Conservation (phyloP, 2,797 vertebrate species). For the Hemibagrus guttatus region DNA sequence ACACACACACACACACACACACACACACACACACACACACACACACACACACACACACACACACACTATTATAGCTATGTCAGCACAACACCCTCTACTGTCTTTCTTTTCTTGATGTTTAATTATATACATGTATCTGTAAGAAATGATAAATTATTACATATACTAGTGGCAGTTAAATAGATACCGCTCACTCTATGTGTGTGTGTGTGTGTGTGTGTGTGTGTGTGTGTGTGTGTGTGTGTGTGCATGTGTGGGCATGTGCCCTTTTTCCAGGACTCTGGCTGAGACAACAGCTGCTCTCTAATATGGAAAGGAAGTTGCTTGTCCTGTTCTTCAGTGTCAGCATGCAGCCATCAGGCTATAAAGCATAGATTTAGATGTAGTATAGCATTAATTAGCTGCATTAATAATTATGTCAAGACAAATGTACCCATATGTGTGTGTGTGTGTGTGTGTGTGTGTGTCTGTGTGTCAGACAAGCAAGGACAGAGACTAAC, state of each 20-base stretch:
- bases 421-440: background rate
- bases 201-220: slow-evolving; percentile 12
- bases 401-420: background rate
- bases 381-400: slow-evolving; percentile 7
- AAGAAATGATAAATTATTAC: background rate
- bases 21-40: background rate
- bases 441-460: background rate
- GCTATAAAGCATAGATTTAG: background rate
- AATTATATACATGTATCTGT: background rate
- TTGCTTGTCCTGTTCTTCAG: slow-evolving; percentile 10
- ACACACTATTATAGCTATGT: slow-evolving; percentile 7
- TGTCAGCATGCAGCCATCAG: slow-evolving; percentile 1
- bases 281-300: slow-evolving; percentile 50
- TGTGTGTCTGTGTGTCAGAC: background rate
- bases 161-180: background rate
- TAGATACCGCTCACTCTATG: background rate
- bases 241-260: background rate
- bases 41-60: slow-evolving; percentile 4
- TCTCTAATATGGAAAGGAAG: slow-evolving; percentile 40
- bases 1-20: slow-evolving; percentile 9
- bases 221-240: background rate
- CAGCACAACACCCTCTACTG: background rate
- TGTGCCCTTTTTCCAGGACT: slow-evolving; percentile 36
- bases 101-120: background rate
- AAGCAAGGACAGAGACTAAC: slow-evolving; percentile 5